phyloP scores from a whole-genome alignment of 2,113 vertebrate genomes.

The Rallus limicola region DNA sequence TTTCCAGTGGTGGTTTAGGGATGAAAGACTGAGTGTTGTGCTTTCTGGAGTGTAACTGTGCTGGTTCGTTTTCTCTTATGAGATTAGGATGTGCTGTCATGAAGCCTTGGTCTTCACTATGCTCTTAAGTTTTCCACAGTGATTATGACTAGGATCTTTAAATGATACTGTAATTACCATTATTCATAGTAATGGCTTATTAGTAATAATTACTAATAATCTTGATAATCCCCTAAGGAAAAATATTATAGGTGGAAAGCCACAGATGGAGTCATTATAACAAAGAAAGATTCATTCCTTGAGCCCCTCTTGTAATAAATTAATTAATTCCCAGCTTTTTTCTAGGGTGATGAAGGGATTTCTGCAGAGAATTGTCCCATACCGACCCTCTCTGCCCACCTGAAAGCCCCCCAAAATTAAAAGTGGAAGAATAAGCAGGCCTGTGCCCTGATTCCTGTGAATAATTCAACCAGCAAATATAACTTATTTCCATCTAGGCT shows the following conservation, averaged over 20 bases:
- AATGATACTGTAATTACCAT: constrained; percentile 21
- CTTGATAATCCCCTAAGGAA: background rate
- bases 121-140: background rate
- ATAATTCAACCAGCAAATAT: background rate
- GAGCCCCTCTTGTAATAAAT: background rate
- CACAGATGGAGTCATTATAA: background rate
- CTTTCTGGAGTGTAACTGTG: background rate
- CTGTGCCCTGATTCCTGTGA: background rate
- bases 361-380: background rate
- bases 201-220: constrained; percentile 41
- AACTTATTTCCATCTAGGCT: background rate
- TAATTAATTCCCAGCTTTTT: background rate
- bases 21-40: background rate
- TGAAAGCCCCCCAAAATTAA: background rate
- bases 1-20: background rate
- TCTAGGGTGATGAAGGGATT: background rate
- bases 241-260: background rate
- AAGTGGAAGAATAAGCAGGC: background rate
- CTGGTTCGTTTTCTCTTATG: background rate
- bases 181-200: constrained; percentile 13
- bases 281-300: background rate
- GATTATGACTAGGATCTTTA: background rate
- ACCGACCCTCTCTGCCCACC: background rate
- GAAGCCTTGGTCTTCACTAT: background rate
- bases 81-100: background rate